Conservation (phyloP, 92 coral and sea anemone species). For the Epizoanthus scotinus region DNA sequence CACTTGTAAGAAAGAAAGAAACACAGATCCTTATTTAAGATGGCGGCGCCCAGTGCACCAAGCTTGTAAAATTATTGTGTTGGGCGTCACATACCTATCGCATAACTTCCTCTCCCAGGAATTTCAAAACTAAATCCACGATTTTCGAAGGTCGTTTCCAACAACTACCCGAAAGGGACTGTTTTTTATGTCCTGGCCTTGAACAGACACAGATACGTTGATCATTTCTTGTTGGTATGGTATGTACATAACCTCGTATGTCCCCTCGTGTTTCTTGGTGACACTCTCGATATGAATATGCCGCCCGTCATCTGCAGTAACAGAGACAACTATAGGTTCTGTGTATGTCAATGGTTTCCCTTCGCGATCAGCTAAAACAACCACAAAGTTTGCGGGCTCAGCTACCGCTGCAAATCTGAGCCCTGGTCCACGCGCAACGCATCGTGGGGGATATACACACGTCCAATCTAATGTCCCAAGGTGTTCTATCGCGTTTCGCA, state of each 20-base stretch:
- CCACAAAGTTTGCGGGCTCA: conserved; percentile 51
- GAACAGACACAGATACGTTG: conserved; percentile 41
- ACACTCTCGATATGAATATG: conserved; percentile 50
- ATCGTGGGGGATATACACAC: conserved; percentile 43
- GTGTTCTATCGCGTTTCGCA: conserved; percentile 53
- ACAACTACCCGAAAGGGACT: conserved; percentile 61
- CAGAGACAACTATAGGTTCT: conserved; percentile 39
- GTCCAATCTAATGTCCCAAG: conserved; percentile 59
- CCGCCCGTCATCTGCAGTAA: conserved; percentile 43
- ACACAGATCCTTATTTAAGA: too few species aligned
- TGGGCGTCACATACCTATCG: too few species aligned
- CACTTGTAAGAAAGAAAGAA: too few species aligned
- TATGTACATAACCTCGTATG: conserved; percentile 57
- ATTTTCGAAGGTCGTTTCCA: conserved; percentile 45
- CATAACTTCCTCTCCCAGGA: too few species aligned
- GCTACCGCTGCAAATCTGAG: conserved; percentile 49
- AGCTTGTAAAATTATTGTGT: too few species aligned
- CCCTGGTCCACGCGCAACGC: conserved; percentile 67
- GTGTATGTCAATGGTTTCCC: conserved; percentile 40
- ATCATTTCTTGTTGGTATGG: conserved; percentile 48
- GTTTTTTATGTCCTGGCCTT: conserved; percentile 50
- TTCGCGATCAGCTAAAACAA: conserved; percentile 54
- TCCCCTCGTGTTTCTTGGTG: conserved; percentile 44
- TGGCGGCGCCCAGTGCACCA: too few species aligned
- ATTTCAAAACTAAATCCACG: conserved; percentile 50